Base-by-base conservation (phyloP, 1,140 invertebrate genomes). In the Meloidogyne floridensis region DNA sequence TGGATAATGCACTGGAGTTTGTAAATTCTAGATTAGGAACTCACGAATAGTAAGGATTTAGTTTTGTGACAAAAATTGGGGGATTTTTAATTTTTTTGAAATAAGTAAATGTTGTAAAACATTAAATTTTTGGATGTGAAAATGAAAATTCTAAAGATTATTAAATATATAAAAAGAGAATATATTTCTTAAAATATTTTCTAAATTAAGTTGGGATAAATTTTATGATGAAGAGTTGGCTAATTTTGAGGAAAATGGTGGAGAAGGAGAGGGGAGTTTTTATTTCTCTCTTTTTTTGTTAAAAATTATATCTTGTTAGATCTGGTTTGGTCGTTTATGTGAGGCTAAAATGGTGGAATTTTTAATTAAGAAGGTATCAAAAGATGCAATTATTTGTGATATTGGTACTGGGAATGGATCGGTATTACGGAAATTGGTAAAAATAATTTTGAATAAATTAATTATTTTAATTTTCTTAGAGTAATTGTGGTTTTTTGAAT, bases 341-440 rank as follows among this genome's bases (percentile, higher is more conserved):
- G 81, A 93, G 94, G 59, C 91, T 93, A 69, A 93, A 94, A 85
- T 91, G 96, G 20, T 91, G 95, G 0, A 92, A 92, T 91, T 91
- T 56, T 92, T 11, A 80, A 80, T 2, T 84, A 85, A 20, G 79
- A 87, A 20, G 71, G 69, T 72, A 10, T 80, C 81, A 7, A 84
- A 82, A 51, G 76, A 87, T 15, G 77, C 84, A 6, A 43, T 79
- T 6, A 90, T 93, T 53, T 81, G 93, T 43, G 93, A 93, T 86
- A n/a, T 93, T 90, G 94, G 96, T 13, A 96, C 94, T 90, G 96
- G 96, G 2, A 98, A 98, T 91, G 96, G 95, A 18, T 94, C 94
- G 91, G 92, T 95, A 73, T 91, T 96, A 2, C 91, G 95, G 15
- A 93, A 94, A 89, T 88, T 97, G 86, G 93, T 92, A 51, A 71